Base-by-base conservation (phyloP, 2,797 vertebrate species). In the Toxotes lorentzi region DNA sequence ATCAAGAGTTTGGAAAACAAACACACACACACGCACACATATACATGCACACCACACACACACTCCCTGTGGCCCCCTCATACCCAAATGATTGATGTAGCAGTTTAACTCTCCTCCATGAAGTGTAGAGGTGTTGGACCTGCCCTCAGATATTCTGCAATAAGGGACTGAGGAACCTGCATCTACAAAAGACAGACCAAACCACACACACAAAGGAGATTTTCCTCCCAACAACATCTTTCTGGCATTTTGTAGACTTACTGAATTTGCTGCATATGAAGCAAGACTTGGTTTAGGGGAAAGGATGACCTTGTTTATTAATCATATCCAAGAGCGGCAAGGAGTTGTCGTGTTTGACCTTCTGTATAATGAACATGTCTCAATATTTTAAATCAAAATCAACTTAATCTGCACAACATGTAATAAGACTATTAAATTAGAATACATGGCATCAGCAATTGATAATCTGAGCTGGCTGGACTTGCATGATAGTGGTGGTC, bases 401-500 rank as follows among this genome's bases (percentile, higher is more conserved):
- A 45, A 12, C 17, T 14, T 38, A 10, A 73, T 54, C 17, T 43
- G 47, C 21, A 23, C 21, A 47, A 21, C 30, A 57, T 16, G 1
- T 21, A 14, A 32, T 1, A 3, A 7, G 34, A 19, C 10, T 0
- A 34, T 24, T 60, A 2, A 32, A 47, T n/a, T 14, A 24, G 41
- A 24, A 17, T 24, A 19, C 24, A 51, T 19, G 14, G 48, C 16
- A 51, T 69, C 13, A 32, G 51, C 41, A 24, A 70, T 60, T 5
- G 24, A 62, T 62, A 38, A 30, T 78, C 38, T 27, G 24, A 48
- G 56, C 35, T 41, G 59, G 60, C 34, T 64, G 48, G 41, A 12
- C 57, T 45, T 64, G 79, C 69, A 66, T 24, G 58, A 83, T 54
- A 57, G 63, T 23, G 61, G 21, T 67, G 50, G 71, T 87, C 91